These are phyloP conservation scores for Nicator chloris DNA, from an alignment of 2,113 vertebrate genomes.

Conservation along the genomic window DNA sequence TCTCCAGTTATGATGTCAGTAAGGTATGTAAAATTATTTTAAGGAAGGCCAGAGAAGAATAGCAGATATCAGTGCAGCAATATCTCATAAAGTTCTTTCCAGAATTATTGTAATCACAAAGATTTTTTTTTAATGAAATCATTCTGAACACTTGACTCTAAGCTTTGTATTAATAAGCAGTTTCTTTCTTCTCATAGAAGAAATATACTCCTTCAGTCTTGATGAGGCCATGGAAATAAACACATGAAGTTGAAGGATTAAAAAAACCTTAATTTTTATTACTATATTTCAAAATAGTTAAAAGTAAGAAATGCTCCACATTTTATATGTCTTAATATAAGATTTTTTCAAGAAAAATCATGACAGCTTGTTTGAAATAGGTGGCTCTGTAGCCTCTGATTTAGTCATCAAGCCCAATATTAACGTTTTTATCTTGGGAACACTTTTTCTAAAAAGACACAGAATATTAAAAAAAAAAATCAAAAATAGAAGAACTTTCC, in stretches of 20 bases:
- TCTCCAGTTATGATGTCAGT: background rate
- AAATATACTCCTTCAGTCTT: background rate
- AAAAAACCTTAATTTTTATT: accelerated
- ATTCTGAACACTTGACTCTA: background rate
- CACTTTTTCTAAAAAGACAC: background rate
- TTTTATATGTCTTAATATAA: background rate
- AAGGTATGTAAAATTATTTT: background rate
- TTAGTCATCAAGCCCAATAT: background rate
- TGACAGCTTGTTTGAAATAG: background rate
- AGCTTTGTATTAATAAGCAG: background rate
- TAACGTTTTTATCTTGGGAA: background rate
- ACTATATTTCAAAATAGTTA: background rate
- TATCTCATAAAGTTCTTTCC: background rate
- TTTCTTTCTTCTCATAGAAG: background rate
- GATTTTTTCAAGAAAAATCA: background rate
- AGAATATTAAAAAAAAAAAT: background rate
- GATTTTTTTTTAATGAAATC: background rate
- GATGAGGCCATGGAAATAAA: background rate
- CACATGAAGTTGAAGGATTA: background rate
- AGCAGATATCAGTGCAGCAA: background rate
- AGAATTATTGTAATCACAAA: background rate
- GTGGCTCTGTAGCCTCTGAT: background rate
- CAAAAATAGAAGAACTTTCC: background rate
- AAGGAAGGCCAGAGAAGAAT: background rate
- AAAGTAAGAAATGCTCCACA: background rate